Conservation (phyloP, 2,888 invertebrate species). For the Volucella zonaria region DNA sequence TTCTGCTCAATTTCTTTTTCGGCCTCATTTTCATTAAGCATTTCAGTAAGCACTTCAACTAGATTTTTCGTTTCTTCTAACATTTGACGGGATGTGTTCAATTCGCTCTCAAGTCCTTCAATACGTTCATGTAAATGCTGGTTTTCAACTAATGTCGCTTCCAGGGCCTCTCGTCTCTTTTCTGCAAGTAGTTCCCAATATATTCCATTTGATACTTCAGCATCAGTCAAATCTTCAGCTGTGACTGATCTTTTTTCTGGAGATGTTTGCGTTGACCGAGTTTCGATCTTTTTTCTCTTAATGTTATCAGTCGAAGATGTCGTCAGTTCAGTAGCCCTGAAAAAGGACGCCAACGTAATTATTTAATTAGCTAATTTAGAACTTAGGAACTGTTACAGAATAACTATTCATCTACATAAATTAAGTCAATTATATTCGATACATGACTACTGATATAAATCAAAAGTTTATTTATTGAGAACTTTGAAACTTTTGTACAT, state of each 20-base stretch:
- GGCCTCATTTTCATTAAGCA: conserved; percentile 85
- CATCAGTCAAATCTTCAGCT: conserved; percentile 88
- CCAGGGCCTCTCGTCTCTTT: conserved; percentile 87
- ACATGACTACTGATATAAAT: background rate
- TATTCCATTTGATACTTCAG: conserved; percentile 87
- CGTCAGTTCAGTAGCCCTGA: conserved; percentile 78
- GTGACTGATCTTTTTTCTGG: conserved; percentile 83
- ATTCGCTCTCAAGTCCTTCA: conserved; percentile 83
- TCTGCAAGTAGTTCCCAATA: conserved; percentile 91
- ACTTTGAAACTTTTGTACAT: too few relatives aligned
- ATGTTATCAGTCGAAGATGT: conserved; percentile 80
- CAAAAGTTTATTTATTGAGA: background rate
- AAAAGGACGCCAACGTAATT: conserved; percentile 38
- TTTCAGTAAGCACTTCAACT: conserved; percentile 90
- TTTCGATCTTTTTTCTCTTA: conserved; percentile 81
- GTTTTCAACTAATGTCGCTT: conserved; percentile 89
- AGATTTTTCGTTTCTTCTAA: conserved; percentile 89
- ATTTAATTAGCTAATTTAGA: background rate
- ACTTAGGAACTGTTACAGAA: too few relatives aligned
- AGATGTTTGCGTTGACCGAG: conserved; percentile 84
- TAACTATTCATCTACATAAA: background rate
- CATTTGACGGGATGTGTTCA: conserved; percentile 88
- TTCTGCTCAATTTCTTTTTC: conserved; percentile 79
- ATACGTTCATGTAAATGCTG: conserved; percentile 84
- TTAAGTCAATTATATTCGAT: background rate